Conservation (phyloP, 2,888 invertebrate genomes). For the Anorthoa munda region DNA sequence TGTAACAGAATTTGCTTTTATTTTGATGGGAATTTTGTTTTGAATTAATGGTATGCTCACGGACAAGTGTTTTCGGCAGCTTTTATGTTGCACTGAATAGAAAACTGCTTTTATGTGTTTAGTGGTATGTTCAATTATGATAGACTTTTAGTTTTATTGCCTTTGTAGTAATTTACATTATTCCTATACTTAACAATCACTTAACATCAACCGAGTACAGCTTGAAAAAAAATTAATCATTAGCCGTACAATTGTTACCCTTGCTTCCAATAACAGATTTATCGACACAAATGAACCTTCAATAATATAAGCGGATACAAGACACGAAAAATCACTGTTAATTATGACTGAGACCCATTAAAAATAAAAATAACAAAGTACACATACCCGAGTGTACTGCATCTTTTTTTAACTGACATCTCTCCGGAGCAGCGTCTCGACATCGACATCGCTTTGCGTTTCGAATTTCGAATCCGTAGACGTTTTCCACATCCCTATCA, state of each 20-base stretch:
- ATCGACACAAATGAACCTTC: constrained; percentile 20
- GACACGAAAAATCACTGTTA: constrained; percentile 57
- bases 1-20: constrained; percentile 39
- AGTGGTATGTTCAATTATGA: not conserved
- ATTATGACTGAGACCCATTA: constrained; percentile 60
- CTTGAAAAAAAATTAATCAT: not conserved
- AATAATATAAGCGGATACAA: constrained; percentile 30
- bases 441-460: constrained; percentile 83
- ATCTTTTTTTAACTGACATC: constrained; percentile 77
- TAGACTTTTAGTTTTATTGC: not conserved
- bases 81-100: constrained; percentile 13
- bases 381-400: constrained; percentile 53
- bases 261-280: constrained; percentile 21
- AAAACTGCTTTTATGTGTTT: not conserved
- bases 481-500: constrained; percentile 75
- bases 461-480: constrained; percentile 84
- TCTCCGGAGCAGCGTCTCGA: constrained; percentile 74
- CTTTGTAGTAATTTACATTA: not conserved
- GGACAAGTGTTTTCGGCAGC: not conserved
- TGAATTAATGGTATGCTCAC: not conserved
- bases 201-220: not conserved
- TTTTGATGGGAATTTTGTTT: constrained; percentile 36
- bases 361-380: constrained; percentile 59
- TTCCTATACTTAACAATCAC: not conserved
- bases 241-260: not conserved